Evolutionary conservation across 2,113 vertebrate genomes (phyloP), one percentile per base, ranked within the genome.

Genomic region (Haemorhous mexicanus): DNA sequence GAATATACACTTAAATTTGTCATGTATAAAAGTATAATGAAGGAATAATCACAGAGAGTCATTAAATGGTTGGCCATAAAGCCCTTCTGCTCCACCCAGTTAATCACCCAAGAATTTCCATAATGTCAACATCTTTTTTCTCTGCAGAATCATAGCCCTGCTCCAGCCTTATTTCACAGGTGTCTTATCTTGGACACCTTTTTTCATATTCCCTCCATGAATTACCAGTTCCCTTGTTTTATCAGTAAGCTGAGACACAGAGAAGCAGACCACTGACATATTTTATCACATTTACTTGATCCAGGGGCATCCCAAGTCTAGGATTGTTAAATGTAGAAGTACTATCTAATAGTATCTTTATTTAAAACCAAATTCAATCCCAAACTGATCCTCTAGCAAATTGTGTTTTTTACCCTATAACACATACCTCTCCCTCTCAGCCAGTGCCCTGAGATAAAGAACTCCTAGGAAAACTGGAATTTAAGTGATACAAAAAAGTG

Each of bases 401-500:
- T 15, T 52, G 18, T 63, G 22, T 24, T 74, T 44, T 3, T 46
- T 69, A 8, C 5, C 21, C 37, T 28, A 0, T 4, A 39, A 20
- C 1, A 35, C 0, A 4, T 10, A 33, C 6, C 5, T 32, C 76
- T 66, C 37, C 2, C 5, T 7, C 22, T 80, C 19, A 3, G 22
- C 6, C 66, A 15, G 43, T 11, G 16, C 27, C 44, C 53, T 16
- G 35, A 61, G 80, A 62, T 13, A n/a, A 81, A 77, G 23, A 35
- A 41, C 6, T 80, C 13, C 15, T 35, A 12, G 59, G 50, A 43
- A n/a, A 35, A 11, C 14, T 50, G 5, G 16, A 17, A 44, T 49
- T 41, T 24, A 32, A 7, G 4, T 28, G 10, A 23, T 2, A 30
- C 47, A 15, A 52, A 72, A 32, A 2, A 9, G 23, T 3, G 9